Base-by-base conservation (phyloP, 2,888 invertebrate species). In the Phytoseiulus persimilis region DNA sequence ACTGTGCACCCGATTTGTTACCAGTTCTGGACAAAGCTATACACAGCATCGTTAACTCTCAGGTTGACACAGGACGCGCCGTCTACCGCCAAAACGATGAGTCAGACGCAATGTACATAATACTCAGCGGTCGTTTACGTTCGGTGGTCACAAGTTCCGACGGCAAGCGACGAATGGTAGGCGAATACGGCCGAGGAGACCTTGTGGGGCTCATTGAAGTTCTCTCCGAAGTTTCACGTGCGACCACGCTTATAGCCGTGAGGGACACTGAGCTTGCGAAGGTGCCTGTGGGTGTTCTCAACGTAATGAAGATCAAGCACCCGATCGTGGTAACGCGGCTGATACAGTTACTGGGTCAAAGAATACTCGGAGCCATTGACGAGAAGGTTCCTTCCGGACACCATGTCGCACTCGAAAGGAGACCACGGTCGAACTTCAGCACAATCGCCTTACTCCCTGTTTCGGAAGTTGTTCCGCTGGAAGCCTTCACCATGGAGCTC, bases 131-230 rank as follows among this genome's bases (percentile, higher is more conserved):
- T 0, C 97, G 99, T 28, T 94, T 99, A 91, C 95, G 99, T 90
- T 98, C 98, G 0, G 98, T 99, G 31, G 96, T 98, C 91, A 97
- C 97, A 0, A 14, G 92, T 92, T 94, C 94, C 31, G 95, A 96
- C 92, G 98, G 97, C 39, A 98, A 98, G 93, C 98, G 98, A 93
- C 98, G 98, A 92, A 94, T 98, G 83, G 96, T 98, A 0, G 98
- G 97, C 6, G 99, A 99, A 93, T 99, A 98, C 92, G 99, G 99
- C 90, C 96, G 98, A 93, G 99, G 99, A 0, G 99, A 99, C 93
- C 94, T 99, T 23, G 96, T 99, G 87, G 97, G 99, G 91, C 96
- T 99, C 92, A 97, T 97, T 32, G 97, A 97, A 93, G 96, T 97
- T 95, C 96, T 97, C 90, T 97, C 97, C 0, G 96, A 96, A 92